Conservation (phyloP, 2,113 vertebrate species). For the Nycticorax nycticorax region DNA sequence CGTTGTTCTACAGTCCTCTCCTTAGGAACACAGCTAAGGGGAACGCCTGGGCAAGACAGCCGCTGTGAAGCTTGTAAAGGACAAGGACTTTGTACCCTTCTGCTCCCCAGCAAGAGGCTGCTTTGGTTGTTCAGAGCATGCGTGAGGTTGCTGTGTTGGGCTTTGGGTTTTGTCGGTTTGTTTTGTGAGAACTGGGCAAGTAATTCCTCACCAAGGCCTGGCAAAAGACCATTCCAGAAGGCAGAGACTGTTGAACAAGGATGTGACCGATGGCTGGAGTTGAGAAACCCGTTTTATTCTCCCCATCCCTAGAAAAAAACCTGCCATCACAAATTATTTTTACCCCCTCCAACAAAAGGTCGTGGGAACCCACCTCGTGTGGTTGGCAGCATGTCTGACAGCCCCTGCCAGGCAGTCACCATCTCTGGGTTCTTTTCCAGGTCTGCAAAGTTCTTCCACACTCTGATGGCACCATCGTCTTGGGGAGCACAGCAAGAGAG, state of each 20-base stretch:
- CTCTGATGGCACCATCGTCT: slow-evolving; percentile 94
- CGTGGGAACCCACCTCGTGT: slow-evolving; percentile 86
- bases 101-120: not conserved
- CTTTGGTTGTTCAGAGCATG: not conserved
- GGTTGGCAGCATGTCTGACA: slow-evolving; percentile 98
- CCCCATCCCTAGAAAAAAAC: not conserved
- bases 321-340: not conserved
- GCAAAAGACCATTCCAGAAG: not conserved
- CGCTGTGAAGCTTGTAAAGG: not conserved
- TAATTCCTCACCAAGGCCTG: not conserved
- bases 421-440: slow-evolving; percentile 96
- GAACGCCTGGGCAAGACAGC: not conserved
- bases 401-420: slow-evolving; percentile 98
- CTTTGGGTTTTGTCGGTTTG: not conserved
- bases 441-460: slow-evolving; percentile 99
- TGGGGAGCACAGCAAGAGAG: not conserved
- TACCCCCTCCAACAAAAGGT: not conserved
- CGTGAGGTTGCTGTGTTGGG: not conserved
- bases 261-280: not conserved
- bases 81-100: not conserved
- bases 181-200: not conserved
- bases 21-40: not conserved
- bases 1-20: slow-evolving; percentile 7
- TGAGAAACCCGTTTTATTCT: not conserved
- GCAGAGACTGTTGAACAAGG: slow-evolving; percentile 15